Percentiles rank a stretch among this genome's conserved stretches.
These are phyloP conservation scores for Drosophila littoralis DNA, from an alignment of 1,140 invertebrate species.

Conservation along the genomic window DNA sequence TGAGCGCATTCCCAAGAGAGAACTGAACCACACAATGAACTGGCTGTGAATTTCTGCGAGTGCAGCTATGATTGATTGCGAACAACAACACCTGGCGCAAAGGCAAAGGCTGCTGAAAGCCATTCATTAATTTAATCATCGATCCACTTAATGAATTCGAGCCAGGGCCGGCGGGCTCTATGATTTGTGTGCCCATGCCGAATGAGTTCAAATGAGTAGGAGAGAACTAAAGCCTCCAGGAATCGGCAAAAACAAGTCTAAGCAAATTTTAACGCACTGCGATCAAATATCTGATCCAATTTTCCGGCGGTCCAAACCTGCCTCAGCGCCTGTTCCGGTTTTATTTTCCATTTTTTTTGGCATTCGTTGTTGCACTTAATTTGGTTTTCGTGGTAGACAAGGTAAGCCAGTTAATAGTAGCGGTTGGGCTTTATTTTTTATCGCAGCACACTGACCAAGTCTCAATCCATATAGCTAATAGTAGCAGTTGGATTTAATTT, in stretches of 20 bases:
- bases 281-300: conserved; percentile 74
- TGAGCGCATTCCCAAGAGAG: conserved; percentile 49
- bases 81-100: conserved; percentile 27
- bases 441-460: conserved; percentile 64
- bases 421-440: background rate
- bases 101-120: conserved; percentile 61
- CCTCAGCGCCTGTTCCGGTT: conserved; percentile 42
- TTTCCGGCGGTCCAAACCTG: conserved; percentile 32
- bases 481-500: conserved; percentile 10
- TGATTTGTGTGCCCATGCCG: conserved; percentile 56
- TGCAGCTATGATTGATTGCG: conserved; percentile 73
- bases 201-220: conserved; percentile 23
- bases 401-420: background rate
- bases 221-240: conserved; percentile 12
- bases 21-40: conserved; percentile 15
- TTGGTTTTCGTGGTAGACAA: conserved; percentile 47
- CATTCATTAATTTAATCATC: conserved; percentile 82
- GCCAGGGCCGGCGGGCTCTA: conserved; percentile 60
- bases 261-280: conserved; percentile 37
- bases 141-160: conserved; percentile 69
- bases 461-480: conserved; percentile 41
- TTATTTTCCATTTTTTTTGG: background rate
- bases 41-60: conserved; percentile 37
- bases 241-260: conserved; percentile 12
- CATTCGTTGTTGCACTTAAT: conserved; percentile 47